phyloP scores from a whole-genome alignment of 1,140 invertebrate genomes.

The Choristoneura fumiferana region DNA sequence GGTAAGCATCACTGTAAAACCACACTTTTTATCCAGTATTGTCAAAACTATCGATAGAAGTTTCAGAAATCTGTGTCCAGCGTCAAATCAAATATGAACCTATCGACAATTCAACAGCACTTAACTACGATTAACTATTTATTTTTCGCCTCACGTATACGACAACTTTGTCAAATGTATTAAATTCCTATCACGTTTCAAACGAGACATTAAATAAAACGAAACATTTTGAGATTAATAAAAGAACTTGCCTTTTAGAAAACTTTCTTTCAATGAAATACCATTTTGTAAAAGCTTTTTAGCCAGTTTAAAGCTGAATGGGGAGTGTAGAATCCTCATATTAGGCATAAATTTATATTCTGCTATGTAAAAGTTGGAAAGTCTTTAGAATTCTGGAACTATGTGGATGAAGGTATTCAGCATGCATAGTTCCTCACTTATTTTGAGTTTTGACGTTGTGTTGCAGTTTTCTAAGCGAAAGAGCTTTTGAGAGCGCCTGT shows the following conservation, averaged over 20 bases:
- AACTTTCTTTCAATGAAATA: neutral
- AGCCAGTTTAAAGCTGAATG: neutral
- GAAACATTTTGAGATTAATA: neutral
- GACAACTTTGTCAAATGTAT: neutral
- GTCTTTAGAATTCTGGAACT: slow-evolving; percentile 1
- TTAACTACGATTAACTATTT: neutral
- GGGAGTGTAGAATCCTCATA: no score
- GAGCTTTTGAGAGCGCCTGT: neutral
- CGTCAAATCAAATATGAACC: neutral
- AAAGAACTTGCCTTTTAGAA: neutral
- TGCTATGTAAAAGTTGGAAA: neutral
- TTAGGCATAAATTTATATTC: slow-evolving; percentile 8
- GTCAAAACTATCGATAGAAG: no score
- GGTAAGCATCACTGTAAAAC: no score
- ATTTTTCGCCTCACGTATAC: neutral
- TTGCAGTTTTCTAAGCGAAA: no score
- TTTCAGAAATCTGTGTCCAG: no score
- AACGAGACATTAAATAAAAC: neutral
- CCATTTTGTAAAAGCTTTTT: neutral
- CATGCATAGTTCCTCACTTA: slow-evolving; percentile 2
- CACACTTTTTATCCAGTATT: no score
- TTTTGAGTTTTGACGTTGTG: no score
- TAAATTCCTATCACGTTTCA: neutral
- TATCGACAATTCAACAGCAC: neutral
- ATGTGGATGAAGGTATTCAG: slow-evolving; percentile 6